Evolutionary conservation across 2,888 invertebrate genomes (phyloP), one percentile per base, ranked within the genome.

Genomic region (Orchesella flavescens): DNA sequence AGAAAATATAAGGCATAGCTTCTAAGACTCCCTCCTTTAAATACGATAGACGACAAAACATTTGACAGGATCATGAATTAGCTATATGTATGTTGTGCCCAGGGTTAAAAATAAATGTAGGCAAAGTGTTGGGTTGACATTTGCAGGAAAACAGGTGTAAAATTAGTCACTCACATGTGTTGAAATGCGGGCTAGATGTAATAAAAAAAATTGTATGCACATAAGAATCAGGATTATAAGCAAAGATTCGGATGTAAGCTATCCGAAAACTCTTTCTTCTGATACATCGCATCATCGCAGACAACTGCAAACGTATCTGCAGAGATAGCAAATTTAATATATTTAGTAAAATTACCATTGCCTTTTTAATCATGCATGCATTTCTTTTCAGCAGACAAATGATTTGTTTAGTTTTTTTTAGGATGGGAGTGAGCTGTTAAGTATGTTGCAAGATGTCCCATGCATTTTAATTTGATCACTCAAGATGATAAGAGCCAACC

Each of bases 61-160:
- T 59, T 71, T 84, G 84, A 79, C 84, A 84, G 75, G 55, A 65
- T 83, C 77, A 84, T 85, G 87, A 86, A 86, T 86, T 87, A 85
- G 87, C 34, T 34, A 7, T n/a, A n/a, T n/a, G n/a, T n/a, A n/a
- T 34, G 34, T 7, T 34, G 34, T 34, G 34, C 81, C 84, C 81
- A 53, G 59, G 87, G 86, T 87, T 87, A 86, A 87, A 87, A 86
- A 87, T 87, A 87, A 87, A 87, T 87, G 87, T 81, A 84, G 84
- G 85, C 84, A 65, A 72, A 85, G 83, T 84, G 85, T 68, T 75
- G 74, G 83, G 83, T 81, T 87, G 87, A 87, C 87, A 85, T 86
- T 86, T 86, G 87, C 80, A 78, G 85, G 75, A 85, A 87, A 87
- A 87, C 87, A 87, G 87, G 87, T 87, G 87, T 86, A 87, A 87